Evolutionary conservation across 2,888 invertebrate genomes (phyloP), one percentile per base, ranked within the genome.

Genomic region (Myopa tessellatipennis): DNA sequence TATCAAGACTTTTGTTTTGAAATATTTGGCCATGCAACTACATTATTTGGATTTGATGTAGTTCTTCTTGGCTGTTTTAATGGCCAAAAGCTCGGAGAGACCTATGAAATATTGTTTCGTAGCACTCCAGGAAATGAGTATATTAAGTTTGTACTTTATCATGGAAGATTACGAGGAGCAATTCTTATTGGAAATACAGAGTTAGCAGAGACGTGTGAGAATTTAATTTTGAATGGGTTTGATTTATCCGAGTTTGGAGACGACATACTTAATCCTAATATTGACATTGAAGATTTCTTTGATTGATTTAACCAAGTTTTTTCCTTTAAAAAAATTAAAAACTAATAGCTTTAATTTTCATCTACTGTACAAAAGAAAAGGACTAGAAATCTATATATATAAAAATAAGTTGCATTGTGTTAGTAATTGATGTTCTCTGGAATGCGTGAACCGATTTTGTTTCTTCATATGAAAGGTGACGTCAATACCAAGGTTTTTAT

Each of bases 271-370:
- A 95, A 99, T 91, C 98, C 98, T 34, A 92, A 96, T 87, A 95
- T 99, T 85, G 99, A 99, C 88, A 96, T 99, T 85, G 99, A 99
- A 90, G 99, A 99, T 91, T 99, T 97, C 90, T 99, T 99, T 92
- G 99, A 99, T 92, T 99, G 89, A 83, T 77, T 61, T n/a, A 61
- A 26, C 26, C 26, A 26, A 26, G 26, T 26, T 26, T 26, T 26
- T 26, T 26, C 26, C 26, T 26, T 26, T 1, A 26, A 26, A 26
- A 26, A 26, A 26, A 26, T 26, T 2, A 26, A 26, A 26, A 26
- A 26, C 1, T 26, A 26, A 26, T 26, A 26, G 26, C 26, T 26
- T 26, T 26, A 26, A 26, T 26, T 26, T 26, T 26, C 26, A 26
- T 26, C 26, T 26, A 26, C 26, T 26, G 26, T 26, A 26, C 26